These are phyloP conservation scores for Acyrthosiphon pisum DNA, from an alignment of 1,140 invertebrate species.

Conservation along the genomic window DNA sequence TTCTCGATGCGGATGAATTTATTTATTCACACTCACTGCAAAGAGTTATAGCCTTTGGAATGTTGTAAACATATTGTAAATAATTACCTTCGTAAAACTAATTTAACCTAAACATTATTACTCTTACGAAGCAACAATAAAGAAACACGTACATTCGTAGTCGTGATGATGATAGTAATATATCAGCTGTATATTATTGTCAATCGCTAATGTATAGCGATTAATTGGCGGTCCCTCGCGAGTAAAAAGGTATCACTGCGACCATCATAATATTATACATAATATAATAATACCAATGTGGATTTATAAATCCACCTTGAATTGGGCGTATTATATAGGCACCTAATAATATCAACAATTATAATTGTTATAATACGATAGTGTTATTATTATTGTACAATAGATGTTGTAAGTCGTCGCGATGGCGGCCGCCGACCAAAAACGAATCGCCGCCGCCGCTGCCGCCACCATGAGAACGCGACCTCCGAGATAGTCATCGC, in stretches of 20 bases:
- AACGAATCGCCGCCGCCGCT: background rate
- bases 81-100: background rate
- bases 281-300: background rate
- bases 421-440: background rate
- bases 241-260: background rate
- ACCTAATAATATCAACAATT: background rate
- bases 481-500: slow-evolving; percentile 9
- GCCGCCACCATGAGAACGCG: background rate
- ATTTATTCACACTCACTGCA: background rate
- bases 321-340: too few species aligned
- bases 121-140: background rate
- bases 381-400: background rate
- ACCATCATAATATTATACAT: background rate
- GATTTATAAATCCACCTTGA: too few species aligned
- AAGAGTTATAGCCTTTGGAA: too few species aligned
- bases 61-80: background rate
- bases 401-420: background rate
- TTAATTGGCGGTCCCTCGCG: background rate
- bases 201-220: background rate
- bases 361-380: background rate
- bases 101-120: background rate
- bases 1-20: background rate
- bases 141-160: background rate
- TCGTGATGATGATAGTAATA: too few species aligned
- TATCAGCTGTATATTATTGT: too few species aligned